A percentile compares a stretch with the other conserved stretches of the same genome.
Conservation (phyloP, 1,140 invertebrate genomes). For the Drosophila kohkoa region DNA sequence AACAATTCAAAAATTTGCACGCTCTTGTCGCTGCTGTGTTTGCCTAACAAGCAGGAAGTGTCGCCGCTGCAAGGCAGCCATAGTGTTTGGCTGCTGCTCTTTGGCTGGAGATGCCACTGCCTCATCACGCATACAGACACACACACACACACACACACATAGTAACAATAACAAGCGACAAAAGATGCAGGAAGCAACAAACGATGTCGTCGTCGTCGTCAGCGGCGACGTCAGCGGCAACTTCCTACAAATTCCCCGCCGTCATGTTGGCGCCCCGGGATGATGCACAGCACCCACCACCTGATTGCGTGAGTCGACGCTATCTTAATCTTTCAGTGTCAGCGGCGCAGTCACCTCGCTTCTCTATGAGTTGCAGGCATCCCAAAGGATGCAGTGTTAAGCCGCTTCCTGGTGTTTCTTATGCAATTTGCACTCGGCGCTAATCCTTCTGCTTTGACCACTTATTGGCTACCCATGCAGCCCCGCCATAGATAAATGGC, state of each 20-base stretch:
- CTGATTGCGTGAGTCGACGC: constrained; percentile 59
- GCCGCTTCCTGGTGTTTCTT: constrained; percentile 25
- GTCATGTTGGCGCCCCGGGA: constrained; percentile 43
- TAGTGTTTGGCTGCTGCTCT: constrained; percentile 27
- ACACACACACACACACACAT: constrained; percentile 3
- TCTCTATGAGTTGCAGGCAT: background rate
- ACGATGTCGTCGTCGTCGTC: constrained; percentile 44
- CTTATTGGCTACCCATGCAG: constrained; percentile 16
- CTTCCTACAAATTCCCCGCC: constrained; percentile 62
- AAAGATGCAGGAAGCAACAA: constrained; percentile 81
- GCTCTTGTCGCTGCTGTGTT: constrained; percentile 57
- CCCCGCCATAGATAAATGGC: constrained; percentile 15
- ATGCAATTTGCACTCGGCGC: constrained; percentile 27
- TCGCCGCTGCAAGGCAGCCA: constrained; percentile 32
- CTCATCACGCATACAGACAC: constrained; percentile 17
- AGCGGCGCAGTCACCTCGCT: constrained; percentile 37
- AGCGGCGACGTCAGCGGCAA: constrained; percentile 30
- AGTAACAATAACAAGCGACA: constrained; percentile 66
- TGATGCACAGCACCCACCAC: constrained; percentile 50
- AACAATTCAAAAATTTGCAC: constrained; percentile 77
- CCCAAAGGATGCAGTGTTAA: constrained; percentile 27
- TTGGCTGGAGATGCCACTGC: constrained; percentile 59
- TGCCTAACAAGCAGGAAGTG: constrained; percentile 80
- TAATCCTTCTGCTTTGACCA: constrained; percentile 24
- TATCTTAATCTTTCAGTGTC: constrained; percentile 67